Evolutionary conservation across 2,888 invertebrate species (phyloP).

Genomic region (Epistrophella euchroma): DNA sequence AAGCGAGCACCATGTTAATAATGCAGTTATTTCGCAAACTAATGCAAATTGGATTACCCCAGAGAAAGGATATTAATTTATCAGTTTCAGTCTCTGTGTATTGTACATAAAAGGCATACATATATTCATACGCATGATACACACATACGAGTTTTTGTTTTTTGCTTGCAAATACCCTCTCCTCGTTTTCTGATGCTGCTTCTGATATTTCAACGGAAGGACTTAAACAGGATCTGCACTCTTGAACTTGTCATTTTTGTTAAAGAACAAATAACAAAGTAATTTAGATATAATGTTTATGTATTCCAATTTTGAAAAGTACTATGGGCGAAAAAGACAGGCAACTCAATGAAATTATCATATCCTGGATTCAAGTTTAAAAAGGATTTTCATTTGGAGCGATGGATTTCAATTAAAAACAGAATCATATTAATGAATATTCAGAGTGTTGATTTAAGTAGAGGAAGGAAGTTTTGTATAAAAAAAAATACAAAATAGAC

Average conservation of each 20-base stretch:
- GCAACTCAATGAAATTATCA: conserved; percentile 29
- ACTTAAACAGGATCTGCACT: conserved; percentile 6
- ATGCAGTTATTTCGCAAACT: conserved; percentile 73
- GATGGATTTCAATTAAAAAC: conserved; percentile 20
- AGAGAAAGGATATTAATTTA: conserved; percentile 74
- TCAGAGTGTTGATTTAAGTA: not conserved
- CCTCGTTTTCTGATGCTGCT: not conserved
- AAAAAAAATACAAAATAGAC: not conserved
- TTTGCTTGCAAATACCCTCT: conserved; percentile 19
- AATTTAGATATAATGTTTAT: not conserved
- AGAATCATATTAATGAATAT: not conserved
- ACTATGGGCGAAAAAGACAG: not conserved
- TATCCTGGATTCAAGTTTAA: conserved; percentile 10
- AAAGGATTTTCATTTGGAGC: conserved; percentile 10
- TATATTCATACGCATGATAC: conserved; percentile 47
- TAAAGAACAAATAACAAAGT: conserved; percentile 24
- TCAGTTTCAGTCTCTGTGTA: conserved; percentile 44
- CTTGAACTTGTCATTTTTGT: conserved; percentile 19
- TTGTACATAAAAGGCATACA: conserved; percentile 28
- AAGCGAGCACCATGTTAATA: conserved; percentile 60
- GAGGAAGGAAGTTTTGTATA: not conserved
- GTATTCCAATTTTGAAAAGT: not conserved
- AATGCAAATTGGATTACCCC: conserved; percentile 73
- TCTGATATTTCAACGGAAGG: conserved; percentile 3
- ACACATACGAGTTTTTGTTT: conserved; percentile 52